phyloP scores from a whole-genome alignment of 2,888 invertebrate genomes.

The Helobdella robusta region DNA sequence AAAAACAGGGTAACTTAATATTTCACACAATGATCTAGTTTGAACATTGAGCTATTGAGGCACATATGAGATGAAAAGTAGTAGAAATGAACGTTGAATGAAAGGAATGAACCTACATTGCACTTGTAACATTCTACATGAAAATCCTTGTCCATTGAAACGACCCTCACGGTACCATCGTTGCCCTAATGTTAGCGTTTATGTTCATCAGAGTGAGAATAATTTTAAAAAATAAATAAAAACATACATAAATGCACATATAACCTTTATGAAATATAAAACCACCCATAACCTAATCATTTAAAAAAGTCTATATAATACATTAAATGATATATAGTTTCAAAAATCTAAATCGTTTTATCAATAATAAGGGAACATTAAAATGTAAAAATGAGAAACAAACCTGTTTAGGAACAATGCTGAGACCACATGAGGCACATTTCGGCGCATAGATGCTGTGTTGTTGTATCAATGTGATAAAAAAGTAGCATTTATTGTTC shows the following conservation, averaged over 20 bases:
- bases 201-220: not conserved
- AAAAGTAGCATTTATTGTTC: not conserved
- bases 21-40: no score
- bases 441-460: constrained; percentile 94
- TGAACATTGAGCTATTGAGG: no score
- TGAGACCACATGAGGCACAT: constrained; percentile 92
- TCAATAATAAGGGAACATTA: not conserved
- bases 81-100: no score
- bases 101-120: constrained; percentile 56
- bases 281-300: not conserved
- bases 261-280: not conserved
- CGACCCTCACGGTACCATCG: constrained; percentile 94
- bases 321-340: not conserved
- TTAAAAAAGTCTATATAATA: not conserved
- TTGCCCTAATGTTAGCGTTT: constrained; percentile 68
- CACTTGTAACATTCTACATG: constrained; percentile 98
- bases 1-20: no score
- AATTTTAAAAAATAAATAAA: no score
- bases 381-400: constrained; percentile 27
- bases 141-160: constrained; percentile 97
- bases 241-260: not conserved
- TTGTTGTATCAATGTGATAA: no score
- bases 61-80: no score
- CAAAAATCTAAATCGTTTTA: not conserved
- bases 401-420: constrained; percentile 78